phyloP scores from a whole-genome alignment of 1,140 invertebrate species.

The Bicyclus anynana region DNA sequence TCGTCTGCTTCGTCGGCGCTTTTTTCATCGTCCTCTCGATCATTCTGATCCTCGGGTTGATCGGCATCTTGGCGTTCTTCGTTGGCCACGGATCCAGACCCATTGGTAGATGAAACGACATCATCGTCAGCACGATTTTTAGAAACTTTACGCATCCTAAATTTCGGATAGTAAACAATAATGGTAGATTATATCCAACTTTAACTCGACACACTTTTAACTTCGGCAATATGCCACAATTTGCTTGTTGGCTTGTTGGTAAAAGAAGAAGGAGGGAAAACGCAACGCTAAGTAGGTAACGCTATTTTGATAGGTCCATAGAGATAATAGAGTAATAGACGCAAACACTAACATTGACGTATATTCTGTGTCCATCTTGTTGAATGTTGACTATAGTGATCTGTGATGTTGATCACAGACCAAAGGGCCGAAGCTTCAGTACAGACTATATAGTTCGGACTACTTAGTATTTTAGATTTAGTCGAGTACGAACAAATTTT shows the following conservation, averaged over 20 bases:
- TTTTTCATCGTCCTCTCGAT: conserved; percentile 11
- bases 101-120: conserved; percentile 66
- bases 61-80: conserved; percentile 47
- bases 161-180: conserved; percentile 41
- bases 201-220: not conserved
- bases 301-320: conserved; percentile 5
- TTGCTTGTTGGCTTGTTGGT: too few relatives aligned
- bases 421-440: too few relatives aligned
- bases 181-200: conserved; percentile 11
- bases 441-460: too few relatives aligned
- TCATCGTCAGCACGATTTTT: conserved; percentile 64
- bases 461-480: too few relatives aligned
- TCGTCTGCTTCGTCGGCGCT: conserved; percentile 27
- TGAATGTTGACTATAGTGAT: too few relatives aligned
- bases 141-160: conserved; percentile 63
- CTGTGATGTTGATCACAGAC: too few relatives aligned
- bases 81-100: conserved; percentile 53
- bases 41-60: conserved; percentile 23
- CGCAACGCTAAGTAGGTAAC: conserved; percentile 6
- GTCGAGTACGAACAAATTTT: too few relatives aligned
- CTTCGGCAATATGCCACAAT: not conserved
- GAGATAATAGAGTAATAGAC: too few relatives aligned
- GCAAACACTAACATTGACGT: too few relatives aligned
- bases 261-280: conserved; percentile 57
- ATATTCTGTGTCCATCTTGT: too few relatives aligned